Conservation (phyloP, 1,140 invertebrate species). For the Caenorhabditis latens region DNA sequence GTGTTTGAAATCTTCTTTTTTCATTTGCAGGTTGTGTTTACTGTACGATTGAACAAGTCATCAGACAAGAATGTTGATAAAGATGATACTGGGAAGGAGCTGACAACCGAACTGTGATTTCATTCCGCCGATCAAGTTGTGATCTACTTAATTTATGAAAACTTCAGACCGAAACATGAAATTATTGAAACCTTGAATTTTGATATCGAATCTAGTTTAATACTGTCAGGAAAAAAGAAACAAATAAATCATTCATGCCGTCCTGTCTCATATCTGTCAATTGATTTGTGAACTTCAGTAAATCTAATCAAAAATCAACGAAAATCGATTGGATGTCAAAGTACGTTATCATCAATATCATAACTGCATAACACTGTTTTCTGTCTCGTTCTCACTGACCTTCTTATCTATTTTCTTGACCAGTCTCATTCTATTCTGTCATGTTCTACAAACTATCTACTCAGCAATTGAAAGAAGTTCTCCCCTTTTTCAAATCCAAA, state of each 20-base stretch:
- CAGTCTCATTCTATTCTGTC: not conserved
- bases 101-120: not conserved
- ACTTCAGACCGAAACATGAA: too few relatives aligned
- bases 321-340: too few relatives aligned
- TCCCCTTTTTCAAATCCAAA: not conserved
- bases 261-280: too few relatives aligned
- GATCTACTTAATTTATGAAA: too few relatives aligned
- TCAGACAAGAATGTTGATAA: not conserved
- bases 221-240: too few relatives aligned
- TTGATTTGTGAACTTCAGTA: too few relatives aligned
- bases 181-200: too few relatives aligned
- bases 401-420: slow-evolving; percentile 5
- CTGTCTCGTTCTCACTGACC: not conserved
- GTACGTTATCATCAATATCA: not conserved
- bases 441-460: slow-evolving; percentile 1
- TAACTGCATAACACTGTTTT: not conserved
- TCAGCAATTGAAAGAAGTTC: not conserved
- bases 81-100: not conserved
- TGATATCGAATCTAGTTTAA: too few relatives aligned
- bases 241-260: too few relatives aligned
- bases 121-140: too few relatives aligned
- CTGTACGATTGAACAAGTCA: not conserved
- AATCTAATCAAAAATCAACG: too few relatives aligned
- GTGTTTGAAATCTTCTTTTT: too few relatives aligned
- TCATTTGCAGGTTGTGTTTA: slow-evolving; percentile 1